These are phyloP conservation scores for Drosophila bipectinata DNA, from an alignment of 1,140 invertebrate genomes.

Conservation along the genomic window DNA sequence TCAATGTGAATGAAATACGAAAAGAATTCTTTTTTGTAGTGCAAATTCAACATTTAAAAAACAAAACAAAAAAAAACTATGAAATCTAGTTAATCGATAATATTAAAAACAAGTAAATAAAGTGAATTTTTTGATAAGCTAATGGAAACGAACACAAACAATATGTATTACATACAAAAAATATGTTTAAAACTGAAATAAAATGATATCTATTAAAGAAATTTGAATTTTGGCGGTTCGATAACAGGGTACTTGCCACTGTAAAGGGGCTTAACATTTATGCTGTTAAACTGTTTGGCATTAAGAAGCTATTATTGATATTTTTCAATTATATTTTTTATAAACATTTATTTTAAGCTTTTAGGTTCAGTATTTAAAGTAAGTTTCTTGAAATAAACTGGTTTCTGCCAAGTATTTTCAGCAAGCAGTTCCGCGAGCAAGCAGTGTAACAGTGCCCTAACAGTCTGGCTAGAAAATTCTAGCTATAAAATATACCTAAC, in stretches of 20 bases:
- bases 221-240: constrained; percentile 7
- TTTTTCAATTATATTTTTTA: no score
- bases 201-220: constrained; percentile 28
- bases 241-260: neutral
- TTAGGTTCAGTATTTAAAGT: no score
- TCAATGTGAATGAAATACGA: constrained; percentile 52
- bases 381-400: no score
- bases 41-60: constrained; percentile 48
- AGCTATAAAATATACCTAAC: no score
- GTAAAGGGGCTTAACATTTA: no score
- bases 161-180: constrained; percentile 69
- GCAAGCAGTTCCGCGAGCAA: no score
- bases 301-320: no score
- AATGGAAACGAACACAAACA: constrained; percentile 46
- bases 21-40: constrained; percentile 64
- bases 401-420: no score
- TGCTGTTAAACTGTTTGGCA: no score
- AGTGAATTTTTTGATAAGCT: constrained; percentile 72
- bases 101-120: constrained; percentile 11
- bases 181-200: constrained; percentile 56
- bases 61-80: constrained; percentile 30
- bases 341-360: no score
- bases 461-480: no score
- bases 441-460: no score
- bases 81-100: constrained; percentile 64